These are phyloP conservation scores for Smittia sp. DNA, from an alignment of 2,888 invertebrate species.

Conservation along the genomic window DNA sequence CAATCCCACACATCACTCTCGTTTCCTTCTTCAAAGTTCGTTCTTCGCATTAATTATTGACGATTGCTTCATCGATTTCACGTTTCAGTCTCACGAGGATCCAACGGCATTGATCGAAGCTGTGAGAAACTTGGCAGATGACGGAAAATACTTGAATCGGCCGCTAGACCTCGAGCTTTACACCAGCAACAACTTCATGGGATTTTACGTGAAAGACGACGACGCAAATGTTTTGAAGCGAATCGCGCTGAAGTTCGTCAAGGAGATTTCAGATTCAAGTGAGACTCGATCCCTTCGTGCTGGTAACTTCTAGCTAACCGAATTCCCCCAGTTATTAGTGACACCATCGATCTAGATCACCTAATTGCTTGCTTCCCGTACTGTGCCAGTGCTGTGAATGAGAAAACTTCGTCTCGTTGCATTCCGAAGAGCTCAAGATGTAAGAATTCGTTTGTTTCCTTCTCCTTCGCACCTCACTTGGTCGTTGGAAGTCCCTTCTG, in stretches of 20 bases:
- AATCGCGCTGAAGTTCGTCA: slow-evolving; percentile 75
- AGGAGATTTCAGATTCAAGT: slow-evolving; percentile 74
- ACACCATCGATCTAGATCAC: slow-evolving; percentile 73
- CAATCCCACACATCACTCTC: slow-evolving; percentile 81
- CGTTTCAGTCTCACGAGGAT: slow-evolving; percentile 30
- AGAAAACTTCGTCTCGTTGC: slow-evolving; percentile 60
- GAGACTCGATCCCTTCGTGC: slow-evolving; percentile 51
- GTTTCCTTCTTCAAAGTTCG: slow-evolving; percentile 83
- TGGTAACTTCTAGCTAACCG: too few species aligned
- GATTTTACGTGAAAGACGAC: slow-evolving; percentile 79
- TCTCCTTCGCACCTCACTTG: too few species aligned
- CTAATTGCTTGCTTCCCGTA: slow-evolving; percentile 75
- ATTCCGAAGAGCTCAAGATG: slow-evolving; percentile 63
- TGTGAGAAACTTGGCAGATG: slow-evolving; percentile 69
- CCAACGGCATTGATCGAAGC: slow-evolving; percentile 66
- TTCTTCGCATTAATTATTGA: slow-evolving; percentile 11
- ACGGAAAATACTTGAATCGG: slow-evolving; percentile 64
- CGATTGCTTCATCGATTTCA: not conserved
- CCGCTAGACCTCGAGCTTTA: slow-evolving; percentile 76
- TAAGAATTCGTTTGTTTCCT: slow-evolving; percentile 51
- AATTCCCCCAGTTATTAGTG: slow-evolving; percentile 52
- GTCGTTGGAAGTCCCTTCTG: too few species aligned
- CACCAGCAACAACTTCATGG: slow-evolving; percentile 86
- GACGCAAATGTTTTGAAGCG: slow-evolving; percentile 77
- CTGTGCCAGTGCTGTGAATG: slow-evolving; percentile 58